Percentiles rank a stretch among this genome's conserved stretches.
Evolutionary conservation across 2,888 invertebrate species (phyloP).

Genomic region (Brachyptera putata): DNA sequence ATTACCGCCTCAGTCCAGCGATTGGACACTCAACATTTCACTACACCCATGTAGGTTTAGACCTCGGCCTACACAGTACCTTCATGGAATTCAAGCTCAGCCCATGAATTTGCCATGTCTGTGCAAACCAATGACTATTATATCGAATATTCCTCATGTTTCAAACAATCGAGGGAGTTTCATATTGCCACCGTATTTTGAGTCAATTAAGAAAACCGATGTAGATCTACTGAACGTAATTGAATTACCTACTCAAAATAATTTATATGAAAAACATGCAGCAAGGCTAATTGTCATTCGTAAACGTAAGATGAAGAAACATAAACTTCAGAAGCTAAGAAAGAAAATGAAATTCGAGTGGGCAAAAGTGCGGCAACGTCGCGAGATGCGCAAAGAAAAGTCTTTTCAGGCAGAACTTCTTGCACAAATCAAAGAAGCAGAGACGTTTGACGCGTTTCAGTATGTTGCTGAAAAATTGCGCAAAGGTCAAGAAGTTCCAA

Average conservation of each 20-base stretch:
- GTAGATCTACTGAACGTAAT: too few relatives aligned
- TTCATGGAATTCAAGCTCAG: too few relatives aligned
- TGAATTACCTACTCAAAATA: slow-evolving; percentile 47
- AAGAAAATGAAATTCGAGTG: slow-evolving; percentile 74
- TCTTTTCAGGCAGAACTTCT: slow-evolving; percentile 67
- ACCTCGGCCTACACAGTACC: too few relatives aligned
- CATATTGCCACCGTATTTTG: too few relatives aligned
- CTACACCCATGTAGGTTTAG: too few relatives aligned
- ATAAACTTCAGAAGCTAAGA: slow-evolving; percentile 73
- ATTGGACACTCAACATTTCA: too few relatives aligned
- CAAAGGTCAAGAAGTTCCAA: slow-evolving; percentile 46
- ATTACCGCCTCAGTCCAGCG: too few relatives aligned
- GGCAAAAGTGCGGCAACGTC: slow-evolving; percentile 65
- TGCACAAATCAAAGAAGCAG: slow-evolving; percentile 64
- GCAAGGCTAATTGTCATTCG: slow-evolving; percentile 71
- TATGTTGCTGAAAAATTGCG: slow-evolving; percentile 64
- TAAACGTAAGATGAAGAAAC: slow-evolving; percentile 80
- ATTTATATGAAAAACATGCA: slow-evolving; percentile 62
- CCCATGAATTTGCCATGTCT: too few relatives aligned
- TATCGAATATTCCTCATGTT: too few relatives aligned
- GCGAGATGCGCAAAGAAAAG: slow-evolving; percentile 72
- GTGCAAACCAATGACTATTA: too few relatives aligned
- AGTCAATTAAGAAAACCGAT: too few relatives aligned
- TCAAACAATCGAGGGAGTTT: too few relatives aligned
- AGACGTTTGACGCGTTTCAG: slow-evolving; percentile 68